Evolutionary conservation across 2,888 invertebrate species (phyloP).

Genomic region (Pelosia muscerda): DNA sequence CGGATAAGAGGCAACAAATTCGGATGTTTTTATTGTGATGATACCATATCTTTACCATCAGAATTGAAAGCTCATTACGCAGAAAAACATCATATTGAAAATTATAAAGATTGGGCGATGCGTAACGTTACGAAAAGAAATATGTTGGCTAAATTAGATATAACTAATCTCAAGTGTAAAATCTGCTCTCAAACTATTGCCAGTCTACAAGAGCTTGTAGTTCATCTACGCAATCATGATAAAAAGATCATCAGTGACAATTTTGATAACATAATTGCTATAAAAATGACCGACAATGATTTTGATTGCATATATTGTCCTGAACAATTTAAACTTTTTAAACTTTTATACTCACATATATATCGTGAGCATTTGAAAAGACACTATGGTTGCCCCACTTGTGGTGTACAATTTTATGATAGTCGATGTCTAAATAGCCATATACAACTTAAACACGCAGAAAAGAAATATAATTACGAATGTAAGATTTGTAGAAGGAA

Average conservation of each 20-base stretch:
- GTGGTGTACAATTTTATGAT: not conserved
- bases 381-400: not conserved
- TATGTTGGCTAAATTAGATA: conserved; percentile 1
- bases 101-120: not conserved
- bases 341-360: not conserved
- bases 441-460: not conserved
- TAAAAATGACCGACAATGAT: conserved; percentile 4
- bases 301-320: conserved; percentile 7
- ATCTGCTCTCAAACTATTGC: not conserved
- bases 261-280: conserved; percentile 3
- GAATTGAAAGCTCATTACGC: conserved; percentile 13
- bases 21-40: conserved; percentile 6
- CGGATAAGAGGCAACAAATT: not conserved
- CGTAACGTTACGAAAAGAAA: conserved; percentile 6
- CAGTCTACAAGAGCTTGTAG: not conserved
- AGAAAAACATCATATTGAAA: conserved; percentile 1
- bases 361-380: conserved; percentile 5
- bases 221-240: conserved; percentile 1
- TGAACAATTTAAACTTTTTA: not conserved
- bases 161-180: conserved; percentile 12
- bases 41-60: not conserved
- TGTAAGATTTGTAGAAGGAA: conserved; percentile 1
- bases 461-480: not conserved
- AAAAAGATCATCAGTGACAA: not conserved
- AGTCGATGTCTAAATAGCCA: not conserved